Conservation (phyloP, 1,140 invertebrate genomes). For the Lepidurus packardi region DNA sequence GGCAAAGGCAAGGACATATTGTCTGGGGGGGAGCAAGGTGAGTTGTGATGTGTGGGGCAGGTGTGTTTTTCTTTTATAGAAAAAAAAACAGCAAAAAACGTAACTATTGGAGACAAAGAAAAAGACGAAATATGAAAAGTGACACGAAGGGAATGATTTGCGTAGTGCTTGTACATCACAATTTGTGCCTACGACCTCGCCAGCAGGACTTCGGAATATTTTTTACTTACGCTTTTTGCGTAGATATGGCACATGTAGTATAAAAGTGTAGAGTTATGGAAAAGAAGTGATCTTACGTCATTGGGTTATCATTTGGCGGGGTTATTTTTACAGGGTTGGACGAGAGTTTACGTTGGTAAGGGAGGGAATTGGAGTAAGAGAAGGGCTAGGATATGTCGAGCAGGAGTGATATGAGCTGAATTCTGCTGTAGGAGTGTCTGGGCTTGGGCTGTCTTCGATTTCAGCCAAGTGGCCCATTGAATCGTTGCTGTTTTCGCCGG, state of each 20-base stretch:
- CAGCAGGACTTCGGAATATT: background rate
- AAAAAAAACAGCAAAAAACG: background rate
- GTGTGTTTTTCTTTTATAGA: background rate
- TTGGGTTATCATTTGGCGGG: background rate
- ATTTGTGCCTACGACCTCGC: background rate
- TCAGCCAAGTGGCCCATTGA: constrained; percentile 31
- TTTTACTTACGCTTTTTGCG: background rate
- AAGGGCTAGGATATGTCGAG: background rate
- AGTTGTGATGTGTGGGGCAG: background rate
- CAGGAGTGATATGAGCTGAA: constrained; percentile 10
- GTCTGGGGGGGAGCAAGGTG: no score
- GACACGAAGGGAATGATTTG: background rate
- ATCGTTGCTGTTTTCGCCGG: constrained; percentile 27
- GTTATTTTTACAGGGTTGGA: background rate
- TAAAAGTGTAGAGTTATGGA: background rate
- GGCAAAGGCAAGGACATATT: background rate
- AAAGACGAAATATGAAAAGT: background rate
- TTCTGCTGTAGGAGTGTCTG: background rate
- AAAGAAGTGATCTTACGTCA: background rate
- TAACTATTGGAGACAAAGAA: background rate
- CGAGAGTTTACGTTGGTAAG: background rate
- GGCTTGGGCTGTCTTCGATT: constrained; percentile 26
- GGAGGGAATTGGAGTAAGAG: background rate
- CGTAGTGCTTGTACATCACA: constrained; percentile 13
- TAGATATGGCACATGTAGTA: background rate